Evolutionary conservation across 1,140 invertebrate species (phyloP).

Genomic region (Bombus pyrosoma): DNA sequence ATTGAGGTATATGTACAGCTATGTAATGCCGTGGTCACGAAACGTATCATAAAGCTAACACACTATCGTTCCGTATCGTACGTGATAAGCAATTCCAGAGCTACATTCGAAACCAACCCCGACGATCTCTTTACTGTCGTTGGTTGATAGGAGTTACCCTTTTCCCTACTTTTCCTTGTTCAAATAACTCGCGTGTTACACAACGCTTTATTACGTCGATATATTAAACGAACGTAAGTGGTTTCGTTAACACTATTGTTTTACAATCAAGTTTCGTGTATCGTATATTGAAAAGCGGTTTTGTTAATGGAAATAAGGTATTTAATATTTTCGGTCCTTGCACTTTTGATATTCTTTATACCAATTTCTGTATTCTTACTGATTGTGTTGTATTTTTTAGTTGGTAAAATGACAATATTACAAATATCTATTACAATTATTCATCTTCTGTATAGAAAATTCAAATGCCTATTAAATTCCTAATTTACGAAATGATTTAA

Average conservation of each 20-base stretch:
- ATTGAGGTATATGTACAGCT: slow-evolving; percentile 28
- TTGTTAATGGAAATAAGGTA: too few species aligned
- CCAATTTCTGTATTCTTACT: too few species aligned
- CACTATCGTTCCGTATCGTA: slow-evolving; percentile 17
- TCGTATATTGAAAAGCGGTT: too few species aligned
- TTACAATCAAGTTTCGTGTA: neutral
- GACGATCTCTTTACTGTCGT: neutral
- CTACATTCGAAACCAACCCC: neutral
- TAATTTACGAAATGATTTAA: too few species aligned
- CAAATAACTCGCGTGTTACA: neutral
- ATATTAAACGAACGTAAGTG: neutral
- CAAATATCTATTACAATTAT: too few species aligned
- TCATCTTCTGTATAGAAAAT: too few species aligned
- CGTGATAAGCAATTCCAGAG: slow-evolving; percentile 22
- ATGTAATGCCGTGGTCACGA: slow-evolving; percentile 37
- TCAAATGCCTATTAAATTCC: too few species aligned
- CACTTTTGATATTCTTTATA: too few species aligned
- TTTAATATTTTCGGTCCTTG: too few species aligned
- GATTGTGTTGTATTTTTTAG: too few species aligned
- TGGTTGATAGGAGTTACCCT: neutral
- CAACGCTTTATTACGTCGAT: neutral
- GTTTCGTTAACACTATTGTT: neutral
- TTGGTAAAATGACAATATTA: too few species aligned
- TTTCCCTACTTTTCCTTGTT: neutral
- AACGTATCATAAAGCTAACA: slow-evolving; percentile 46